Evolutionary conservation across 2,888 invertebrate species (phyloP).

Genomic region (Odontocolon sp.): DNA sequence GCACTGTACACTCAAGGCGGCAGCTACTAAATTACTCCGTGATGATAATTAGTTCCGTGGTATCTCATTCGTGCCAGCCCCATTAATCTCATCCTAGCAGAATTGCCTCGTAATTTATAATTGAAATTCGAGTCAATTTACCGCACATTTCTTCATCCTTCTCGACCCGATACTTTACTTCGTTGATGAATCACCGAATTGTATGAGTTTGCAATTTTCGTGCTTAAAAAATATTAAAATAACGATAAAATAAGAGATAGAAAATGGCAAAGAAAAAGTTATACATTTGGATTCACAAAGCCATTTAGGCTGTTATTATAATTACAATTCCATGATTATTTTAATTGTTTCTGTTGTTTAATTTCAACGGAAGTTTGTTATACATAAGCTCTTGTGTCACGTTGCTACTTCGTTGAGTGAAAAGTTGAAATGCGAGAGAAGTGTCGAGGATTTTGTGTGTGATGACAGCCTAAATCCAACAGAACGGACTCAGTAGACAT

Average conservation of each 20-base stretch:
- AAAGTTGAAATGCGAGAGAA: neutral
- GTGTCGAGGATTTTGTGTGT: slow-evolving; percentile 21
- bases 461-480: slow-evolving; percentile 40
- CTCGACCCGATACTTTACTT: neutral
- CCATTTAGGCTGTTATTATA: too few species aligned
- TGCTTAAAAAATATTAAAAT: too few species aligned
- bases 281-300: too few species aligned
- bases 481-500: slow-evolving; percentile 30
- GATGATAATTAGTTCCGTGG: slow-evolving; percentile 57
- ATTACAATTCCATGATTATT: too few species aligned
- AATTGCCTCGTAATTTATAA: slow-evolving; percentile 38
- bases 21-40: slow-evolving; percentile 51
- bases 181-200: neutral
- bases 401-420: neutral
- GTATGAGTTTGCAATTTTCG: too few species aligned
- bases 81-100: slow-evolving; percentile 47
- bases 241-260: too few species aligned
- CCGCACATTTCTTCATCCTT: neutral
- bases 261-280: too few species aligned
- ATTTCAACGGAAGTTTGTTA: too few species aligned
- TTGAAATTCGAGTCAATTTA: slow-evolving; percentile 42
- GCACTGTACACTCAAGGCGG: slow-evolving; percentile 10
- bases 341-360: too few species aligned
- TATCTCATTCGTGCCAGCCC: slow-evolving; percentile 40
- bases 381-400: too few species aligned